A percentile compares a stretch with the other conserved stretches of the same genome.
phyloP scores from a whole-genome alignment of 2,113 vertebrate species.

The Cephalopholis sonnerati region DNA sequence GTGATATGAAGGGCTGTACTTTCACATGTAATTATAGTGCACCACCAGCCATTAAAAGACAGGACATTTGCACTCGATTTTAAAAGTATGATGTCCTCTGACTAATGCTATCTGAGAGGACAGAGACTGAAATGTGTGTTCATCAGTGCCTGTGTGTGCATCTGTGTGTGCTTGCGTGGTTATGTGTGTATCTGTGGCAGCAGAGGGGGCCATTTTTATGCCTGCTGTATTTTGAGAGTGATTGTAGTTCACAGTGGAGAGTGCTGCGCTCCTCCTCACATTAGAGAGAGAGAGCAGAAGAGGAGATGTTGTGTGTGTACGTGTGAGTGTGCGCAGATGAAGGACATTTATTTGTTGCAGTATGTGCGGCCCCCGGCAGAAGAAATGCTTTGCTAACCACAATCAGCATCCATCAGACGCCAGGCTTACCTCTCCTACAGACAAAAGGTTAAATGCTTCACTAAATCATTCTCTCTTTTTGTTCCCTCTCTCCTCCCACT shows the following conservation, averaged over 20 bases:
- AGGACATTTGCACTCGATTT: slow-evolving; percentile 56
- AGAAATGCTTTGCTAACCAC: slow-evolving; percentile 56
- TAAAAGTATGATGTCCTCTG: slow-evolving; percentile 55
- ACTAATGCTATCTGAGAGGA: slow-evolving; percentile 55
- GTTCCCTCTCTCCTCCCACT: slow-evolving; percentile 31
- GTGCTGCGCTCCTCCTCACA: slow-evolving; percentile 36
- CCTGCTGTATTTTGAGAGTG: slow-evolving; percentile 61
- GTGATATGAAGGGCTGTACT: slow-evolving; percentile 42
- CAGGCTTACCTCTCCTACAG: slow-evolving; percentile 59
- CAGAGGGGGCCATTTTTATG: slow-evolving; percentile 68
- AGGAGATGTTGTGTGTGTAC: slow-evolving; percentile 10
- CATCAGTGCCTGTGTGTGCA: slow-evolving; percentile 34
- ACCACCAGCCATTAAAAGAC: slow-evolving; percentile 56
- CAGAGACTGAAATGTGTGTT: slow-evolving; percentile 39
- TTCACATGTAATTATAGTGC: slow-evolving; percentile 60
- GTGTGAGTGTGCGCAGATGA: slow-evolving; percentile 32
- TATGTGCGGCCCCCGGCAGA: slow-evolving; percentile 43
- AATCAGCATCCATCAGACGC: slow-evolving; percentile 74
- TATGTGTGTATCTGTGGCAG: slow-evolving; percentile 32
- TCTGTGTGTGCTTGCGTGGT: slow-evolving; percentile 8
- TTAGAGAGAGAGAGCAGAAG: slow-evolving; percentile 27
- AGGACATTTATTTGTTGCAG: slow-evolving; percentile 61
- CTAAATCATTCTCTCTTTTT: slow-evolving; percentile 67
- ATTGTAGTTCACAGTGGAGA: slow-evolving; percentile 66
- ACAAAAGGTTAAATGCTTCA: slow-evolving; percentile 70